These are phyloP conservation scores for Tonatia bakeri DNA, from an alignment of 2,113 vertebrate genomes.

Conservation along the genomic window DNA sequence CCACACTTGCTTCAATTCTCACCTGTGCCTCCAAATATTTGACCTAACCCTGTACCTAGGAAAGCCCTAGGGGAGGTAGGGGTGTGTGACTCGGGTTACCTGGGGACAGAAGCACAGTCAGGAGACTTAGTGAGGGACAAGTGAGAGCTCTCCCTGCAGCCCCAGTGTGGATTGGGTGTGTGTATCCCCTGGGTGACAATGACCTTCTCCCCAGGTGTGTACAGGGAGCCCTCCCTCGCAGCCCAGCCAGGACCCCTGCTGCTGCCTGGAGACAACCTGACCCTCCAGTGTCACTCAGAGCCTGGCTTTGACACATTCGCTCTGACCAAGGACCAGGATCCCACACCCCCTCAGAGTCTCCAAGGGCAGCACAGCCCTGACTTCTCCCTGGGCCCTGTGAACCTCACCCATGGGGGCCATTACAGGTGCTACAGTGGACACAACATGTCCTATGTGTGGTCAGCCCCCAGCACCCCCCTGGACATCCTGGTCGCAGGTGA, in stretches of 20 bases:
- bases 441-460: accelerated
- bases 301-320: accelerated
- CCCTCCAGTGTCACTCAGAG: neutral
- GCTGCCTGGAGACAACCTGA: neutral
- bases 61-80: no score
- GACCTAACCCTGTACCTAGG: no score
- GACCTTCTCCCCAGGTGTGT: neutral
- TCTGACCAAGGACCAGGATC: accelerated
- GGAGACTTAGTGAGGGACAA: accelerated
- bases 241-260: neutral
- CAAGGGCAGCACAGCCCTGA: neutral
- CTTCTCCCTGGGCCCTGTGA: neutral
- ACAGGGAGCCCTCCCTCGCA: neutral
- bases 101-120: accelerated
- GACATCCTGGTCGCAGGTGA: neutral
- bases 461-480: neutral
- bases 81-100: neutral
- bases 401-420: accelerated
- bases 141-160: accelerated
- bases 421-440: neutral
- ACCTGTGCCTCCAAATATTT: no score
- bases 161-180: accelerated
- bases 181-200: accelerated
- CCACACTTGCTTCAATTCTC: neutral
- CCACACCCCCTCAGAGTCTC: accelerated